Percentiles rank a stretch among this genome's conserved stretches.
Evolutionary conservation across 2,888 invertebrate species (phyloP).

Genomic region (Tillus elongatus): DNA sequence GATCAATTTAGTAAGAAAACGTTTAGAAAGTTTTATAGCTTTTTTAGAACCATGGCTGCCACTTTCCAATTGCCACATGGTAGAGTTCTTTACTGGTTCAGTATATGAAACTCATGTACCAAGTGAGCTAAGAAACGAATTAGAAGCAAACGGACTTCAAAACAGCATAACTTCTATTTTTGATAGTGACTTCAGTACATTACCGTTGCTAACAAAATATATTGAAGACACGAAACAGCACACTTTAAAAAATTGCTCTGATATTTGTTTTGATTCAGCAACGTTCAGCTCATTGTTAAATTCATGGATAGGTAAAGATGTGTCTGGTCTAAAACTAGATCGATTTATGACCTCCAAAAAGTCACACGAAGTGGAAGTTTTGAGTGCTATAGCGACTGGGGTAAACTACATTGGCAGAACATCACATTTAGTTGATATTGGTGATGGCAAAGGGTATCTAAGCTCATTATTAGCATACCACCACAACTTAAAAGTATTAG

Average conservation of each 20-base stretch:
- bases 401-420: conserved; percentile 39
- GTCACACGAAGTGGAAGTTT: conserved; percentile 65
- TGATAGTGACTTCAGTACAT: conserved; percentile 25
- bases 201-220: conserved; percentile 29
- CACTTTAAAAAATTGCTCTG: conserved; percentile 29
- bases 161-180: conserved; percentile 47
- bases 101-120: conserved; percentile 58
- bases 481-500: conserved; percentile 64
- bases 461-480: conserved; percentile 65
- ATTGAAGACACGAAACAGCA: conserved; percentile 29
- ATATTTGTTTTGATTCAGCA: conserved; percentile 42
- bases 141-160: conserved; percentile 41
- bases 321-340: conserved; percentile 41
- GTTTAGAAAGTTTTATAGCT: background rate
- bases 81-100: conserved; percentile 55
- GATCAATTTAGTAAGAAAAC: too few species aligned
- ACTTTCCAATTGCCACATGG: conserved; percentile 70
- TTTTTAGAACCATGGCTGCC: conserved; percentile 53
- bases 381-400: conserved; percentile 52
- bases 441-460: conserved; percentile 84
- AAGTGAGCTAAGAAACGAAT: conserved; percentile 43
- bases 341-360: conserved; percentile 75
- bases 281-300: conserved; percentile 40
- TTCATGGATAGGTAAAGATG: conserved; percentile 34
- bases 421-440: conserved; percentile 65